Evolutionary conservation across 1,140 invertebrate species (phyloP).

Genomic region (Aporrectodea caliginosa): DNA sequence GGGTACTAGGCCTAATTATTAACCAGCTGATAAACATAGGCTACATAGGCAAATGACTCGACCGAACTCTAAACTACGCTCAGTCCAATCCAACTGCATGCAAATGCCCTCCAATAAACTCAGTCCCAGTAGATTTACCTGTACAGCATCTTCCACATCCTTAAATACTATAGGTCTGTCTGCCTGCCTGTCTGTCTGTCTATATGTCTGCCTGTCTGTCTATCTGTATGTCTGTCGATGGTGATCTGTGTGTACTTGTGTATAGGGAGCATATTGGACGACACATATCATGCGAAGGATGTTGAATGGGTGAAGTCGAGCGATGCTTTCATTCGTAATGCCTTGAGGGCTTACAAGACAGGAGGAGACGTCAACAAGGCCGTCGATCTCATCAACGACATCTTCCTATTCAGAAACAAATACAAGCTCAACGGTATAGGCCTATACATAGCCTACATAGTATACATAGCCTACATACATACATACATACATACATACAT

Average conservation of each 20-base stretch:
- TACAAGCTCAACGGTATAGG: slow-evolving; percentile 25
- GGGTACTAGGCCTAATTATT: too few species aligned
- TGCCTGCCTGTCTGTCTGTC: neutral
- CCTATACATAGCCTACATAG: too few species aligned
- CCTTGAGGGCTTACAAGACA: neutral
- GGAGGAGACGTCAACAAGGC: slow-evolving; percentile 20
- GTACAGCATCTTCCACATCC: neutral
- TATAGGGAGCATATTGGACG: slow-evolving; percentile 22
- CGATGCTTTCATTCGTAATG: slow-evolving; percentile 13
- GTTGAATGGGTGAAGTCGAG: slow-evolving; percentile 14
- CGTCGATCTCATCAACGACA: slow-evolving; percentile 14
- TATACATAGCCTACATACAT: too few species aligned
- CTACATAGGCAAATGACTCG: neutral
- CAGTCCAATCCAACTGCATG: too few species aligned
- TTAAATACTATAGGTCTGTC: neutral
- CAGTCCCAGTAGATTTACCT: neutral
- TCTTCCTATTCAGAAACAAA: slow-evolving; percentile 15
- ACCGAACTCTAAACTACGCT: neutral
- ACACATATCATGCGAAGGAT: slow-evolving; percentile 18
- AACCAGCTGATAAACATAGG: too few species aligned
- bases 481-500: too few species aligned
- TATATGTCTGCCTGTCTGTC: neutral
- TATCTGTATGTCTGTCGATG: neutral
- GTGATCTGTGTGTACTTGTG: too few species aligned
- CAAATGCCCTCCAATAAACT: neutral